phyloP scores from a whole-genome alignment of 2,113 vertebrate species.

The Anser brachyrhynchus region DNA sequence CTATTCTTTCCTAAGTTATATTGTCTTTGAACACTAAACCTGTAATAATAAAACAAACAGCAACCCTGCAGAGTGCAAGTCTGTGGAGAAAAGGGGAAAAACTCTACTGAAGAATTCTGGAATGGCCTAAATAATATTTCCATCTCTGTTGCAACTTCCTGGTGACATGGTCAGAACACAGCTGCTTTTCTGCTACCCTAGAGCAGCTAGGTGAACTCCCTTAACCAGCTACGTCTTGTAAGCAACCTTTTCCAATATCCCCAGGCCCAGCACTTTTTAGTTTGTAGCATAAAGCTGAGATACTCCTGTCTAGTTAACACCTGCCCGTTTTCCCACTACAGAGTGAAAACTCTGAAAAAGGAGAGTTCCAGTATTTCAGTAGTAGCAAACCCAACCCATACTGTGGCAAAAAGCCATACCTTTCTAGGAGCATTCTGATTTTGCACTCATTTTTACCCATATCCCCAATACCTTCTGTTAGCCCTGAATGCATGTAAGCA shows the following conservation, averaged over 20 bases:
- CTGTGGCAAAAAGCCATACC: not conserved
- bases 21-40: not conserved
- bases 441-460: not conserved
- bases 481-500: not conserved
- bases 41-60: not conserved
- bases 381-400: not conserved
- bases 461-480: not conserved
- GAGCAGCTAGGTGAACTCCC: not conserved
- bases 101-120: not conserved
- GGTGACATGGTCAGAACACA: not conserved
- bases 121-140: not conserved
- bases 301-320: not conserved
- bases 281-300: not conserved
- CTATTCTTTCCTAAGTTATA: not conserved
- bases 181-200: not conserved
- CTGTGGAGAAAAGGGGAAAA: not conserved
- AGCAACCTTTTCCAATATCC: fast-evolving
- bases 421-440: not conserved
- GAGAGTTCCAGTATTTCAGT: not conserved
- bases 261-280: not conserved
- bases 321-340: not conserved
- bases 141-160: not conserved
- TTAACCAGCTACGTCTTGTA: not conserved
- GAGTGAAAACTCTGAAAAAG: not conserved
- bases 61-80: not conserved